Percentiles rank a stretch among this genome's conserved stretches.
phyloP scores from a whole-genome alignment of 2,888 invertebrate species.

The Trachelus tabidus region DNA sequence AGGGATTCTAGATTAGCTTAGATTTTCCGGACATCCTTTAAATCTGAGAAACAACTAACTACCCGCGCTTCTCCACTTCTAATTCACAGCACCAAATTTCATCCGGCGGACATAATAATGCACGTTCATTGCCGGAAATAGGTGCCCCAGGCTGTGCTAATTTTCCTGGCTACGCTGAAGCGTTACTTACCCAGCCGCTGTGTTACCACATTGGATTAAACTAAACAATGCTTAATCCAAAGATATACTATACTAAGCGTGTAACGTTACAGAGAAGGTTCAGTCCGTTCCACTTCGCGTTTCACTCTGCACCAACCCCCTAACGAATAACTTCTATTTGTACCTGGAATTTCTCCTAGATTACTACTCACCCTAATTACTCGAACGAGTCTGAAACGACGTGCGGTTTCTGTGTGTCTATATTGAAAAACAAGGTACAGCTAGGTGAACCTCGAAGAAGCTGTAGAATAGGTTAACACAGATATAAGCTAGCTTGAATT shows the following conservation, averaged over 20 bases:
- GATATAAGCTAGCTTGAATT: neutral
- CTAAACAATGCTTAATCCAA: slow-evolving; percentile 29
- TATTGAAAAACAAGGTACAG: neutral
- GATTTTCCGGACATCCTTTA: neutral
- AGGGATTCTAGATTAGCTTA: neutral
- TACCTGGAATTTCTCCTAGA: slow-evolving; percentile 5
- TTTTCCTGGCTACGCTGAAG: neutral
- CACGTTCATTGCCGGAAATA: neutral
- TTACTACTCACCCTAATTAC: slow-evolving; percentile 10
- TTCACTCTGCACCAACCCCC: neutral
- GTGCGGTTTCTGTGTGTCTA: neutral
- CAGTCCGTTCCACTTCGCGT: neutral
- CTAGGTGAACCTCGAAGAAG: neutral
- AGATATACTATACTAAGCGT: slow-evolving; percentile 1
- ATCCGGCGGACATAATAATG: neutral
- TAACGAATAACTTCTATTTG: neutral
- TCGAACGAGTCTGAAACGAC: slow-evolving; percentile 1
- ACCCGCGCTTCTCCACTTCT: neutral
- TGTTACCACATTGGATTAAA: slow-evolving; percentile 25
- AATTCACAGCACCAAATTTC: neutral
- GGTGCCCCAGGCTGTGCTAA: neutral
- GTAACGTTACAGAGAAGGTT: neutral
- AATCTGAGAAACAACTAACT: neutral
- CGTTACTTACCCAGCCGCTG: neutral
- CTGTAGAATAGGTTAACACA: neutral